These are phyloP conservation scores for Sebastolobus altivelis DNA, from an alignment of 2,797 vertebrate species.

Conservation along the genomic window DNA sequence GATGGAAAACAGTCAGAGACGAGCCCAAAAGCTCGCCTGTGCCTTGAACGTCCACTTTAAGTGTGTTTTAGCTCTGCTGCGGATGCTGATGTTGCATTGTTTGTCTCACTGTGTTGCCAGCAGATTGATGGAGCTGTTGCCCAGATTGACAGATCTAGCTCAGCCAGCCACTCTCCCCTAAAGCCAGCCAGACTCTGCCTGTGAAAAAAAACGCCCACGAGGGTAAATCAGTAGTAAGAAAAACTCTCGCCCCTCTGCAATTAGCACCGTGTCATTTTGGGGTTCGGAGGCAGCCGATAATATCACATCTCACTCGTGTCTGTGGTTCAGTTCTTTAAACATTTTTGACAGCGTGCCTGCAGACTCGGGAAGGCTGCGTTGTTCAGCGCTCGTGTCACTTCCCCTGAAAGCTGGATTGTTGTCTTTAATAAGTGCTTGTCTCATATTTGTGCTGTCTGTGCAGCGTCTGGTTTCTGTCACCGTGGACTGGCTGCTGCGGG, in stretches of 20 bases:
- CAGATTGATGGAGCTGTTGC: slow-evolving; percentile 67
- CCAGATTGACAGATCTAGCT: slow-evolving; percentile 69
- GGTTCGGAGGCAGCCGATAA: slow-evolving; percentile 40
- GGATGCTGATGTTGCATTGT: slow-evolving; percentile 56
- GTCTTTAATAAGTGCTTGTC: slow-evolving; percentile 52
- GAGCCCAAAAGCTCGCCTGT: neutral
- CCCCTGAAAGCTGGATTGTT: slow-evolving; percentile 31
- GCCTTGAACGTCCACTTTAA: neutral
- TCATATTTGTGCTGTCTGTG: slow-evolving; percentile 47
- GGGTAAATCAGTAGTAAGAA: slow-evolving; percentile 44
- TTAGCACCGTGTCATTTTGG: slow-evolving; percentile 66
- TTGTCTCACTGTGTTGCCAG: slow-evolving; percentile 28
- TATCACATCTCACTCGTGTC: slow-evolving; percentile 43
- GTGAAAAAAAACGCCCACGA: slow-evolving; percentile 24
- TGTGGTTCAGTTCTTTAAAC: slow-evolving; percentile 41
- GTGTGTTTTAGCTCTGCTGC: slow-evolving; percentile 22
- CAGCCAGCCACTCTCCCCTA: slow-evolving; percentile 42
- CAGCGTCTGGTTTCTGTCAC: slow-evolving; percentile 55
- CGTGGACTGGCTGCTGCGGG: slow-evolving; percentile 22
- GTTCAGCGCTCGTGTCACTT: slow-evolving; percentile 35
- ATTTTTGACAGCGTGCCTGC: slow-evolving; percentile 42
- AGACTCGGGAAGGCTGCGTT: slow-evolving; percentile 16
- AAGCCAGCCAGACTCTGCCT: slow-evolving; percentile 24
- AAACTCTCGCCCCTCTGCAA: slow-evolving; percentile 50
- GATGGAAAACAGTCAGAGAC: neutral